A percentile compares a stretch with the other conserved stretches of the same genome.
These are phyloP conservation scores for Pseudochaenichthys georgianus DNA, from an alignment of 2,797 vertebrate genomes.

Conservation along the genomic window DNA sequence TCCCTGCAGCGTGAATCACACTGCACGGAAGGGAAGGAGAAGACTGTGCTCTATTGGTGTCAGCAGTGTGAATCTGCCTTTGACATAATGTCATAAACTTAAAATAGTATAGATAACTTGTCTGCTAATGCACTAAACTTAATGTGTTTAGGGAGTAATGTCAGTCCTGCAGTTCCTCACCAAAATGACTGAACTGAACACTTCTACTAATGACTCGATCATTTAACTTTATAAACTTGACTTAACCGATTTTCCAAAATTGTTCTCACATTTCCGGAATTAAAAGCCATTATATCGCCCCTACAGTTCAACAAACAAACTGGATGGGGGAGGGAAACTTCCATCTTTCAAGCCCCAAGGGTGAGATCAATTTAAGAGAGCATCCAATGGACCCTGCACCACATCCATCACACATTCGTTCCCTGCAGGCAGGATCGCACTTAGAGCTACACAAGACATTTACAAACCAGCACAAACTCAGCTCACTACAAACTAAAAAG, in stretches of 20 bases:
- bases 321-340: constrained; percentile 7
- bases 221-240: background rate
- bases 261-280: background rate
- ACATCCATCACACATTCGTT: constrained; percentile 16
- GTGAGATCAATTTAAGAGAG: constrained; percentile 41
- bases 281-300: background rate
- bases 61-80: background rate
- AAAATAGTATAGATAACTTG: background rate
- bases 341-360: constrained; percentile 17
- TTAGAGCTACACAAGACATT: constrained; percentile 18
- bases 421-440: constrained; percentile 3
- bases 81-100: background rate
- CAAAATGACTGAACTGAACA: background rate
- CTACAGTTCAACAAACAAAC: background rate
- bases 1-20: constrained; percentile 28
- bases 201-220: background rate
- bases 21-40: constrained; percentile 12
- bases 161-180: background rate
- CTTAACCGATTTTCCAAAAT: background rate
- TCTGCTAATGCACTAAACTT: background rate
- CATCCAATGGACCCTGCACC: constrained; percentile 17
- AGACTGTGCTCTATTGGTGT: background rate
- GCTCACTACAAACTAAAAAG: constrained; percentile 1
- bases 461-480: constrained; percentile 25
- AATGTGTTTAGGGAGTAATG: background rate